Base-by-base conservation (phyloP, 2,113 vertebrate species). In the Phalacrocorax pelagicus region DNA sequence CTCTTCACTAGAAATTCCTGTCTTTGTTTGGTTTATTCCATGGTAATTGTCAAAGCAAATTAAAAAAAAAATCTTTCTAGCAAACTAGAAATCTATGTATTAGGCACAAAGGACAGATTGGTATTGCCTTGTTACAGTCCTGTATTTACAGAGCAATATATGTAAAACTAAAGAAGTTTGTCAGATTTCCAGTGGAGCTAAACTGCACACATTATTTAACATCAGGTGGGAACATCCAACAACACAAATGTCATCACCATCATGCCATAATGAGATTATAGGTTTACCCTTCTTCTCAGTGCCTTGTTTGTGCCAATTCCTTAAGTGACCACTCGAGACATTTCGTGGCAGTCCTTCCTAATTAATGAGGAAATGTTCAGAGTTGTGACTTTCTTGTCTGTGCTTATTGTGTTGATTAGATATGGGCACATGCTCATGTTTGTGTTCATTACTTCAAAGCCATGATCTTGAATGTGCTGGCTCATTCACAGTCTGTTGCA, bases 311-410 rank as follows among this genome's bases (percentile, higher is more conserved):
- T 92, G 70, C 86, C 83, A 82, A 11, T 87, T 94, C 34, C 62
- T 72, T 72, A 79, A 89, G 83, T 91, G 77, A 67, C 61, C 77
- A 57, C 44, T 90, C 17, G 16, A 84, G 52, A 65, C 30, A 12
- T 87, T 79, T 72, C 19, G 16, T 72, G 34, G 34, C 79, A 69
- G 52, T 57, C 46, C 52, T 83, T 72, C 71, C 72, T 91, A 89
- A 95, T 89, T 94, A 95, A 46, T 2, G 4, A 94, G 90, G 88
- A 87, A 91, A 17, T 72, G 69, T 72, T 95, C 52, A 66, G 40
- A 84, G 49, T 26, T 75, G 57, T 75, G 86, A 12, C 58, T 91
- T 94, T 89, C 96, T 95, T 97, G 86, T 77, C 38, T 46, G 0
- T 74, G 30, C 20, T 73, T 72, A 38, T 36, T 74, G 57, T 84